Evolutionary conservation across 2,888 invertebrate genomes (phyloP).

Genomic region (Gasteruption jaculator): DNA sequence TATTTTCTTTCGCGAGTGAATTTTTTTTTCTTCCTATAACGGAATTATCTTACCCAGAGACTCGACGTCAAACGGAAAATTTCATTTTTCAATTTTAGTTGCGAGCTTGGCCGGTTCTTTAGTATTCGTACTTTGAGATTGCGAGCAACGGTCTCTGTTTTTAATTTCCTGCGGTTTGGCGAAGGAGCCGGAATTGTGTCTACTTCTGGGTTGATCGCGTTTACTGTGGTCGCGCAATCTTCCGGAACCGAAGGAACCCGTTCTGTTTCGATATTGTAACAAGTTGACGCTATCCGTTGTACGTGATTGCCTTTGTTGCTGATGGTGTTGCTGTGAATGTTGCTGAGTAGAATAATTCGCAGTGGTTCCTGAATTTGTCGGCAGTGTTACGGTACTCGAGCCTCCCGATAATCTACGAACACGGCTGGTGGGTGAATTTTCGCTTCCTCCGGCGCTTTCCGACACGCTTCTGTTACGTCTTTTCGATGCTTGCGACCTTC

Average conservation of each 20-base stretch:
- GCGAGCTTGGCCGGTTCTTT: too few species aligned
- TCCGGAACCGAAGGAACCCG: slow-evolving; percentile 47
- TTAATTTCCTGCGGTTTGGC: slow-evolving; percentile 33
- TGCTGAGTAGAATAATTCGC: too few species aligned
- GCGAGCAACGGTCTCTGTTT: slow-evolving; percentile 28
- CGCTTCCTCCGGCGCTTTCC: slow-evolving; percentile 57
- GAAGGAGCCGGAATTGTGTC: slow-evolving; percentile 40
- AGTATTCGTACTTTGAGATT: too few species aligned
- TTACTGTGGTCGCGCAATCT: slow-evolving; percentile 37
- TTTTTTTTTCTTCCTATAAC: slow-evolving; percentile 8
- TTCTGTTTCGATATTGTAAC: slow-evolving; percentile 41
- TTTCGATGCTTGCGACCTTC: slow-evolving; percentile 52
- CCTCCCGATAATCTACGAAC: slow-evolving; percentile 48
- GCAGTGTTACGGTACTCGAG: slow-evolving; percentile 41
- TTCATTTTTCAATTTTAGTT: neutral
- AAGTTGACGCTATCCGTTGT: slow-evolving; percentile 33
- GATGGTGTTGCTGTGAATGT: too few species aligned
- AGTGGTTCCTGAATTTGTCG: slow-evolving; percentile 26
- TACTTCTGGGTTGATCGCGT: slow-evolving; percentile 33
- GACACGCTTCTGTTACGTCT: slow-evolving; percentile 65
- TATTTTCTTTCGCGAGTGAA: neutral
- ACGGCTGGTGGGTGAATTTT: slow-evolving; percentile 36
- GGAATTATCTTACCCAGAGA: too few species aligned
- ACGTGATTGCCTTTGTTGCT: too few species aligned
- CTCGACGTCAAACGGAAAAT: too few species aligned